Base-by-base conservation (phyloP, 1,140 invertebrate species). In the Aphaenogaster floridana region DNA sequence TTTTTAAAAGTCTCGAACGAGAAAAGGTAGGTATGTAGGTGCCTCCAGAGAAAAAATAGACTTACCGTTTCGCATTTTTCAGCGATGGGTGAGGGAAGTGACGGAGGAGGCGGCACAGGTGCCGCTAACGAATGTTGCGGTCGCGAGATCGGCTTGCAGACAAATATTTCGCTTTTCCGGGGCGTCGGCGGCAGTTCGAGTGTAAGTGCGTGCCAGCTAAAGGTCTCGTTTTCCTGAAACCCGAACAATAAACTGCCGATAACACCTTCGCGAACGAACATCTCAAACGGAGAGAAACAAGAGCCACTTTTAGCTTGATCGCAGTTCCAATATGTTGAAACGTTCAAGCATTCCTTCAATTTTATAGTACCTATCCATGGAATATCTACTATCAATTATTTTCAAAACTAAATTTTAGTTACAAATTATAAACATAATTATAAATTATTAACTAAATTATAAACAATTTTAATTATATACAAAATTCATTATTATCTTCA, bases 151-250 rank as follows among this genome's bases (percentile, higher is more conserved):
- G 89, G 91, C 86, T 91, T 93, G 0, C 83, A 59, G 39, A 90
- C 42, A 17, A 52, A 80, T 45, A 94, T 83, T 50, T 91, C 92
- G 45, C 6, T 91, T 85, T 89, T 93, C 0, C 79, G 87, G 3
- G 92, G 79, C 66, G 90, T 93, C 4, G 95, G 94, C 28, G 92
- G 93, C 52, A 90, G 92, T 72, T 95, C 94, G n/a, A 95, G 86
- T 2, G 93, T 94, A 45, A 95, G 66, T 3, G 94, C 93, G 17
- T 94, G 94, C 95, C 95, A 95, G 78, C 93, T 95, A 0, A 95
- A 89, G 39, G 94, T 94, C 36, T 95, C 95, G 13, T 76, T 93
- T 79, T 94, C 93, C 94, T 94, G 15, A 50, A 80, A 84, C n/a
- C 17, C 39, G 17, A 21, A 9, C 3, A 11, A 21, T 21, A 21